Base-by-base conservation (phyloP, 2,113 vertebrate genomes). In the Ellobius talpinus region DNA sequence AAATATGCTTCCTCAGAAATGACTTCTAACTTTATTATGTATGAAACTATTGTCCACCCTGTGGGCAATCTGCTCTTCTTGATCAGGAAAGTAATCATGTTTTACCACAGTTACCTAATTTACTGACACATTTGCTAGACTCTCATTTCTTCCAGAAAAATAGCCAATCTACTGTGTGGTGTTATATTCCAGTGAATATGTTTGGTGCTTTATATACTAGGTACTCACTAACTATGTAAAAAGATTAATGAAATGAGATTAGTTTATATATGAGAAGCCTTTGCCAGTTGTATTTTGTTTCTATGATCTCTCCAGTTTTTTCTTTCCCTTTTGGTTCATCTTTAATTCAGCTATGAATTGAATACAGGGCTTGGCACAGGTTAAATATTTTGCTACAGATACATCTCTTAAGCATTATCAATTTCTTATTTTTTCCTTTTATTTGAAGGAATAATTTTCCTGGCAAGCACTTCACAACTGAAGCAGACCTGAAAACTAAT, bases 81-180 rank as follows among this genome's bases (percentile, higher is more conserved):
- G 31, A 88, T 92, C 89, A 90, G 36, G 92, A 55, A 95, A 96
- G 79, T 76, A 58, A 90, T 92, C 79, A 96, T 88, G 9, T 36
- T 96, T 96, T 13, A 93, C 14, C 70, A 36, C 33, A 96, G 87
- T 79, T 87, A 39, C 63, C 61, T 93, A 88, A 91, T 89, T 90
- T 95, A 82, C 73, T 79, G 4, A 96, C 26, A 74, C 68, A 90
- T 90, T 96, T 90, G n/a, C 45, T 87, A 74, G n/a, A 82, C 19
- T 77, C 50, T 47, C 74, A 26, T 84, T 45, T 94, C 29, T 96
- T 90, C 29, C 17, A 68, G 24, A 89, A 74, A 95, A 92, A 85
- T 0, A 47, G 47, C 36, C 90, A 79, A 31, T 45, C 50, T 92
- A 9, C 1, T 45, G 55, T 52, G 55, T 10, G 77, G 29, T 91